Evolutionary conservation across 2,888 invertebrate genomes (phyloP).

Genomic region (Cosmorhoe ocellata): DNA sequence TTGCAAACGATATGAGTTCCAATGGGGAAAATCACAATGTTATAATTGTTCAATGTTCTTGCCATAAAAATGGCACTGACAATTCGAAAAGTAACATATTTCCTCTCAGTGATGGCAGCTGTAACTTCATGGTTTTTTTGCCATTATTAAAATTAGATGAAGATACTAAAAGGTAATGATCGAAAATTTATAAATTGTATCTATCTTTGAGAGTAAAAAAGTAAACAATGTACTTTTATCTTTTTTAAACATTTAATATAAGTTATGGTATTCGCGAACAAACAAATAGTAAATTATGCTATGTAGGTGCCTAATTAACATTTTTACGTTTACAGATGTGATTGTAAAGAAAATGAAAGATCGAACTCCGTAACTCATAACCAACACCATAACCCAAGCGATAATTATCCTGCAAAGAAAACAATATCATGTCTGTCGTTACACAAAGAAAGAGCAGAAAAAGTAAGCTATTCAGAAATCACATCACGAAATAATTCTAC

Average conservation of each 20-base stretch:
- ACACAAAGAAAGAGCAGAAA: conserved; percentile 3
- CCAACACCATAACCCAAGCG: conserved; percentile 17
- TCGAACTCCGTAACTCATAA: conserved; percentile 1
- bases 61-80: conserved; percentile 27
- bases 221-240: too few species aligned
- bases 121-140: conserved; percentile 38
- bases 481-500: conserved; percentile 4
- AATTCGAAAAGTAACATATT: conserved; percentile 7
- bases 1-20: conserved; percentile 26
- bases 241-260: too few species aligned
- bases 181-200: too few species aligned
- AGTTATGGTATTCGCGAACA: too few species aligned
- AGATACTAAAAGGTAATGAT: conserved; percentile 12
- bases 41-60: conserved; percentile 42
- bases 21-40: conserved; percentile 34
- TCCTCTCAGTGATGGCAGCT: conserved; percentile 27
- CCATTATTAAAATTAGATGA: conserved; percentile 26
- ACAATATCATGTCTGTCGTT: conserved; percentile 23
- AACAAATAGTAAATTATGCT: too few species aligned
- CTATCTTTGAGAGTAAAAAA: too few species aligned
- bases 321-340: conserved; percentile 11
- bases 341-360: conserved; percentile 16
- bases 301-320: too few species aligned
- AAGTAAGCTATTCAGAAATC: not conserved
- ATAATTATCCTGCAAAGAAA: conserved; percentile 22